Percentiles rank a stretch among this genome's conserved stretches.
phyloP scores from a whole-genome alignment of 1,140 invertebrate species.

The Vanessa tameamea region DNA sequence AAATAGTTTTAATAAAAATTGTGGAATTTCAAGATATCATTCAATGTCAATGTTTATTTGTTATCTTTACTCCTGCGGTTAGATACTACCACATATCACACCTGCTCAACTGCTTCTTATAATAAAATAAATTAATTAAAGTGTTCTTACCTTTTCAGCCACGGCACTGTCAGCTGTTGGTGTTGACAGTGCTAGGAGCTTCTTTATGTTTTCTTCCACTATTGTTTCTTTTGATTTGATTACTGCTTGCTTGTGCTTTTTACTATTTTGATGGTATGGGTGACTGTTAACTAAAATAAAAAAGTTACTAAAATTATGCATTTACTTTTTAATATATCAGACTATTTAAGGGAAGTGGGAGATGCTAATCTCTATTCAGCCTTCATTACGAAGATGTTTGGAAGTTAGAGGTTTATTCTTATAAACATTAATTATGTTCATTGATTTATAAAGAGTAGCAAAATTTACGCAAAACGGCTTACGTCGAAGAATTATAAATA shows the following conservation, averaged over 20 bases:
- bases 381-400: too few relatives aligned
- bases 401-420: neutral
- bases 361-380: too few relatives aligned
- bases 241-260: slow-evolving; percentile 39
- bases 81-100: too few relatives aligned
- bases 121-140: neutral
- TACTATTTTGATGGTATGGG: slow-evolving; percentile 45
- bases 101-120: too few relatives aligned
- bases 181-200: slow-evolving; percentile 65
- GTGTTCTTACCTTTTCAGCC: slow-evolving; percentile 52
- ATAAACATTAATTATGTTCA: too few relatives aligned
- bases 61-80: too few relatives aligned
- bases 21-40: too few relatives aligned
- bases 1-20: too few relatives aligned
- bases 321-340: too few relatives aligned
- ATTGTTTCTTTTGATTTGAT: slow-evolving; percentile 46
- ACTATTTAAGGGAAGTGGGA: too few relatives aligned
- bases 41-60: too few relatives aligned
- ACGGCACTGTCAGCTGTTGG: slow-evolving; percentile 52
- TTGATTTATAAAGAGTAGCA: neutral
- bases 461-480: neutral
- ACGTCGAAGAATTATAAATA: neutral
- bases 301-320: too few relatives aligned
- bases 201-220: slow-evolving; percentile 72
- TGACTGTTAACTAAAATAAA: slow-evolving; percentile 42